Evolutionary conservation across 2,113 vertebrate species (phyloP), one percentile per base, ranked within the genome.

Genomic region (Pelusios castaneus): DNA sequence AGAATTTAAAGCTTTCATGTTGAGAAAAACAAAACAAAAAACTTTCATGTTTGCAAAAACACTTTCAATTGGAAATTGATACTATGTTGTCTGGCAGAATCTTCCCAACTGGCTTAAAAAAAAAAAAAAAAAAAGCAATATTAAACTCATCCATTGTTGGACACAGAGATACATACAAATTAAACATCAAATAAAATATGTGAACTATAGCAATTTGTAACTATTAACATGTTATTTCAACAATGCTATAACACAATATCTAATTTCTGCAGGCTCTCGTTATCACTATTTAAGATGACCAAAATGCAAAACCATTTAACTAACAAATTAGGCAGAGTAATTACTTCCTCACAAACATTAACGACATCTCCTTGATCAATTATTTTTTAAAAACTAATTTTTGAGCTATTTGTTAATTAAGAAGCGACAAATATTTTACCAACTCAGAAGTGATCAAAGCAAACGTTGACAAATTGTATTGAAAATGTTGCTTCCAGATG

Each of bases 141-240:
- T n/a, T 81, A 14, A 85, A 84, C 13, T 31, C 27, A 12, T 81
- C 9, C 58, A 12, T 34, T 85, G 49, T 52, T 84, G 83, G 0
- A 91, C 89, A 41, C 41, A 81, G 13, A 89, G 91, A 41, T 13
- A 80, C 8, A 75, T 52, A 75, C 1, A 87, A 54, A 51, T 82
- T 54, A 87, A 92, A 94, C 60, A 94, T 76, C 73, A 76, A 76
- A 41, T 45, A 76, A 76, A 76, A 87, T 43, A 85, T 63, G 34
- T 82, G n/a, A 49, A 91, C 17, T 29, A 21, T 1, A 95, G 67
- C 52, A 54, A 88, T 94, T 86, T 47, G 92, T 49, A 96, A 89
- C 78, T 84, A 95, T 78, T 75, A 84, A 19, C 67, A 82, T 31
- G 10, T 47, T 89, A 85, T 10, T 76, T 76, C 73, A 76, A 41